Percentiles rank a stretch among this genome's conserved stretches.
Evolutionary conservation across 92 coral and sea anemone genomes (phyloP).

Genomic region (Nematostella vectensis): DNA sequence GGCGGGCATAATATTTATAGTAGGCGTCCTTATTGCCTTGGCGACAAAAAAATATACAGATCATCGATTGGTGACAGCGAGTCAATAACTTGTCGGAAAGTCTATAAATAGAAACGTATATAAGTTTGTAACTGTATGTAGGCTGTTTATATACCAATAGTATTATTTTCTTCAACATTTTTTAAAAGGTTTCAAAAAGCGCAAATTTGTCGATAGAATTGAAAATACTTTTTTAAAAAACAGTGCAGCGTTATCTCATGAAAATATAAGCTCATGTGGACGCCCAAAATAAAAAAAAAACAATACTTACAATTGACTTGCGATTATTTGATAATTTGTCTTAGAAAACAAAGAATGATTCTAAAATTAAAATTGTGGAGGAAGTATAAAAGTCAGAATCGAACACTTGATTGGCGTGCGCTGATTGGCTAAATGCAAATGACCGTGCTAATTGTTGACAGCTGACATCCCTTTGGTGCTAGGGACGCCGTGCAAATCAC

Average conservation of each 20-base stretch:
- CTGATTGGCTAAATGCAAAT: conserved; percentile 29
- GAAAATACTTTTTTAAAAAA: too few species aligned
- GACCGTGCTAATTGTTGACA: conserved; percentile 17
- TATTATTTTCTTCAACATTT: too few species aligned
- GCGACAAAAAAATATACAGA: conserved; percentile 23
- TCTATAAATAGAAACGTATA: not conserved
- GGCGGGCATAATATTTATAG: conserved; percentile 82
- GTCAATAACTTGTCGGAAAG: conserved; percentile 21
- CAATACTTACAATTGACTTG: too few species aligned
- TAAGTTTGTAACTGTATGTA: not conserved
- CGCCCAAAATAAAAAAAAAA: too few species aligned
- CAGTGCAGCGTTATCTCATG: too few species aligned
- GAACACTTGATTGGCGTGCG: not conserved
- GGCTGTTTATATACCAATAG: too few species aligned
- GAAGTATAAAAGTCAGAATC: not conserved
- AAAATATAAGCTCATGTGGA: too few species aligned
- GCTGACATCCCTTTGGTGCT: conserved; percentile 14
- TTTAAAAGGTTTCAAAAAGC: too few species aligned
- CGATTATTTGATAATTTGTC: too few species aligned
- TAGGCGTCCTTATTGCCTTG: conserved; percentile 46
- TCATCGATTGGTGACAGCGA: not conserved
- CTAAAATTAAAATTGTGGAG: too few species aligned
- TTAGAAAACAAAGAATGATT: too few species aligned
- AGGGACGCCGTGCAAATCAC: conserved; percentile 41
- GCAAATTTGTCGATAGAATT: too few species aligned